Conservation (phyloP, 2,797 vertebrate species). For the Acridotheres tristis region DNA sequence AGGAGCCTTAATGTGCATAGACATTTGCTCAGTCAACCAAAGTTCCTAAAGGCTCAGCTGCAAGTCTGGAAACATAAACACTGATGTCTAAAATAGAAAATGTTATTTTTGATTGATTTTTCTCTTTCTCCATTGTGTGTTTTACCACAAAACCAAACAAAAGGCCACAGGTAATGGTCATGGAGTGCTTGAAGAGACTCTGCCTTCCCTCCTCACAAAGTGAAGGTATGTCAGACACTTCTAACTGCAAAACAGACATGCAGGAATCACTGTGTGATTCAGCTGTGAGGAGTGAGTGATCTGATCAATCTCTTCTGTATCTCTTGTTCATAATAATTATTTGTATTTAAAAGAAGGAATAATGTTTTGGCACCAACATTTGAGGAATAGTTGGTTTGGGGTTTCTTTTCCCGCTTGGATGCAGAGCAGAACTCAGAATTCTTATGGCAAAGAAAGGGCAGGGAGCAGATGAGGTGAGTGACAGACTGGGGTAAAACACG, state of each 20-base stretch:
- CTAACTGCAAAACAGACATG: not conserved
- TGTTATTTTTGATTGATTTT: not conserved
- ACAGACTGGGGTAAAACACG: conserved; percentile 11
- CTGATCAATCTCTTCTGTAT: not conserved
- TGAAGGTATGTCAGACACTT: not conserved
- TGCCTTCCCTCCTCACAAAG: not conserved
- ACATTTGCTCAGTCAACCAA: not conserved
- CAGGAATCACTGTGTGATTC: not conserved
- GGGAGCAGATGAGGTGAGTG: not conserved
- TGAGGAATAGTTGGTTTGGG: not conserved
- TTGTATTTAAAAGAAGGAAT: not conserved
- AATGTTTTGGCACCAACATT: not conserved
- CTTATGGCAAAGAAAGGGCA: not conserved
- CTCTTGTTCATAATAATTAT: not conserved
- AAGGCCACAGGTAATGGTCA: not conserved
- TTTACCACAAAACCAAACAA: not conserved
- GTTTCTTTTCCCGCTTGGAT: not conserved
- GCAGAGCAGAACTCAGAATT: not conserved
- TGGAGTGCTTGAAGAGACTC: not conserved
- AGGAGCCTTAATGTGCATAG: not conserved
- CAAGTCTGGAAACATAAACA: not conserved
- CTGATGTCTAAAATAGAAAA: not conserved
- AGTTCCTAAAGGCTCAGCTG: not conserved
- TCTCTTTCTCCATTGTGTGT: not conserved
- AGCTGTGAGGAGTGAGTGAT: not conserved